Base-by-base conservation (phyloP, 1,140 invertebrate genomes). In the Callitettix versicolor region DNA sequence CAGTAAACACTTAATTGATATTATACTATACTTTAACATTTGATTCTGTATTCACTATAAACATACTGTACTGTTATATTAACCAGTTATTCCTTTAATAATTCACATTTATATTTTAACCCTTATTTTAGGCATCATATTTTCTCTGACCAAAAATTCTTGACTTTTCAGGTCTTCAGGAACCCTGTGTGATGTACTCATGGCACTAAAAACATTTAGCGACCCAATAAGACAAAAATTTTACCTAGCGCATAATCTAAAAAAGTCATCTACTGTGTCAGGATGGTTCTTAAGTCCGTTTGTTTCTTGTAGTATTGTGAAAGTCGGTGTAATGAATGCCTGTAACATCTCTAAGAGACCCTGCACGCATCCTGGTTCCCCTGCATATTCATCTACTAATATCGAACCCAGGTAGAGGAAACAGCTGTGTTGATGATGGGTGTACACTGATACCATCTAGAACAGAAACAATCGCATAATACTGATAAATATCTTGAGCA, bases 231-330 rank as follows among this genome's bases (percentile, higher is more conserved):
- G 26, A 30, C 26, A 30, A 30, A 41, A 40, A 43, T 38, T 15
- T 62, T 68, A 84, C 78, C 84, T 78, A 50, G 84, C 78, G 67
- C 88, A 91, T 20, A 97, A 76, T 43, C 95, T 75, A 69, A 97
- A 98, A 53, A 98, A 81, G 69, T 98, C 96, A 69, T 98, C 96
- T 0, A 98, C 91, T 0, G 94, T 98, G 63, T 98, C 95, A 0
- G 96, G 95, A 76, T 98, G 86, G 69, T 95, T 86, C 55, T 83
- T 77, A 7, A 98, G 71, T 1, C 89, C 88, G 58, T 81, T 78
- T 52, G 76, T 71, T 64, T 79, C 79, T 67, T 90, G 83, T 47
- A 96, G 74, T 62, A 93, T 68, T 42, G 76, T 72, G 68, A 97
- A 92, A 34, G 94, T 90, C 41, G 89, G 86, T 52, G 79, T 78